Evolutionary conservation across 2,888 invertebrate genomes (phyloP), one percentile per base, ranked within the genome.

Genomic region (Drosophila putrida): DNA sequence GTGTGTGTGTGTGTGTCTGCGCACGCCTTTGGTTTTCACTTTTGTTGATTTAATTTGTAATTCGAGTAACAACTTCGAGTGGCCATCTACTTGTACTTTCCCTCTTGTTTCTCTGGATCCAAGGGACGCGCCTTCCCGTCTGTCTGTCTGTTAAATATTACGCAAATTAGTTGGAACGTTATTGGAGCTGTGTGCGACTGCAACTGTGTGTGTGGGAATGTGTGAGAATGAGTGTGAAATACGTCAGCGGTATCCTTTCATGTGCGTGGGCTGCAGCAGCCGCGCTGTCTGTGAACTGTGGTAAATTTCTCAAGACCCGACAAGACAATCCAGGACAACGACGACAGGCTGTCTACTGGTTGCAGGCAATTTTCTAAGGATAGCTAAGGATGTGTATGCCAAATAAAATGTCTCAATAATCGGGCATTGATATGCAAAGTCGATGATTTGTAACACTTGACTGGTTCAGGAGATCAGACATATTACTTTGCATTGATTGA

Each of bases 11-110:
- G 66, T 11, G 53, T 46, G 54, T 70, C 43, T 65, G 64, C 67
- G 59, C 66, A 51, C 64, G 76, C 53, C 66, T 76, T 78, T 68
- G 71, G 66, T 75, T 71, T 69, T 60, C 72, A 71, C 78, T 78
- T 71, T 80, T 80, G 88, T 88, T 86, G 88, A 88, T 86, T 88
- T 86, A 86, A 88, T 88, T 85, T 88, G 85, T 88, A 85, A 85
- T 88, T 83, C 72, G 85, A 85, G 85, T 72, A 80, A 67, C 65
- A 69, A 78, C 78, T 83, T 81, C 85, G 88, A 85, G 88, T 88
- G 83, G 74, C 71, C 78, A 75, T 74, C 70, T 57, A 9, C 43
- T 13, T 6, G 50, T 9, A 13, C 33, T 35, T 27, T 20, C 36
- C 54, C 10, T 25, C 20, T 20, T 20, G 20, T 20, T 20, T 20